A percentile compares a stretch with the other conserved stretches of the same genome.
phyloP scores from a whole-genome alignment of 2,797 vertebrate genomes.

The Etheostoma perlongum region DNA sequence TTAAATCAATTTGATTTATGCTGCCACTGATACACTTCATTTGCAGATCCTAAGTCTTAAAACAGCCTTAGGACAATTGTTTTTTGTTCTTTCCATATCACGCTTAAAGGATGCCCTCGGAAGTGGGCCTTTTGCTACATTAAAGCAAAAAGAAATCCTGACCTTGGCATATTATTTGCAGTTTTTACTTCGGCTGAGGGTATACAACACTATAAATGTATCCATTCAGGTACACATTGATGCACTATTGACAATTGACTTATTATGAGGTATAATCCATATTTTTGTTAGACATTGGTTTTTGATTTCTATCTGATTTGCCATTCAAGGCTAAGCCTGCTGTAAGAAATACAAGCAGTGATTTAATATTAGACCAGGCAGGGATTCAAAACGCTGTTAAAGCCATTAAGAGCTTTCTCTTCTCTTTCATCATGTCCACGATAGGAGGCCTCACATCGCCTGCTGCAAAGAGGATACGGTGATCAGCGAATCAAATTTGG shows the following conservation, averaged over 20 bases:
- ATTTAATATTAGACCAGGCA: constrained; percentile 77
- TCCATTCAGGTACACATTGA: constrained; percentile 27
- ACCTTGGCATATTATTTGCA: constrained; percentile 41
- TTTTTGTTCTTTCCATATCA: constrained; percentile 72
- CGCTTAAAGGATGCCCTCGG: constrained; percentile 62
- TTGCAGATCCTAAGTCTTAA: constrained; percentile 77
- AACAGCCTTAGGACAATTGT: constrained; percentile 66
- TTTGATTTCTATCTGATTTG: constrained; percentile 62
- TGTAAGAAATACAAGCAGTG: constrained; percentile 76
- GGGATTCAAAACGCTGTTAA: constrained; percentile 75
- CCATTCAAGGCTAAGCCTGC: constrained; percentile 61
- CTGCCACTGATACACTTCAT: constrained; percentile 75
- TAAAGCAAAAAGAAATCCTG: constrained; percentile 36
- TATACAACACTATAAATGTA: constrained; percentile 38
- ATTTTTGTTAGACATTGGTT: constrained; percentile 57
- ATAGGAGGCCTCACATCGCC: constrained; percentile 60
- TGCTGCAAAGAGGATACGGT: constrained; percentile 55
- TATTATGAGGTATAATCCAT: constrained; percentile 40
- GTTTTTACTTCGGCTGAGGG: constrained; percentile 33
- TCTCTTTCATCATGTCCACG: constrained; percentile 78
- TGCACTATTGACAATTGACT: constrained; percentile 25
- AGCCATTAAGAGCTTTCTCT: constrained; percentile 75
- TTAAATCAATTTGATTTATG: constrained; percentile 80
- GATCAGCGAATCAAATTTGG: constrained; percentile 66
- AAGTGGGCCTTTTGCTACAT: constrained; percentile 16